A percentile compares a stretch with the other conserved stretches of the same genome.
Conservation (phyloP, 1,140 invertebrate genomes). For the Triops cancriformis region DNA sequence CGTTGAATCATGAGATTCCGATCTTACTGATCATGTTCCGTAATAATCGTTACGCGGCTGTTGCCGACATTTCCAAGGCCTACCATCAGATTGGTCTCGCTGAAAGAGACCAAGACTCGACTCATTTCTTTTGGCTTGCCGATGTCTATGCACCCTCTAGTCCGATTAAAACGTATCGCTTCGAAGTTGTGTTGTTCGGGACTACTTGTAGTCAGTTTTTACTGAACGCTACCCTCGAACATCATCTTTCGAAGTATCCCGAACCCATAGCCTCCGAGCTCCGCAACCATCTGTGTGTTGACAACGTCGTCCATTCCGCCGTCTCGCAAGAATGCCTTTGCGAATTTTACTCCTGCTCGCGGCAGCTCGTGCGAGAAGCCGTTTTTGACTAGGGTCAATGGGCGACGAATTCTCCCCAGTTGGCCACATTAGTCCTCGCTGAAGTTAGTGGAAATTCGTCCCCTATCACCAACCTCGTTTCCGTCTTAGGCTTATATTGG, state of each 20-base stretch:
- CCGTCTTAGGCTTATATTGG: not conserved
- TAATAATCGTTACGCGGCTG: no score
- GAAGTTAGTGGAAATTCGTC: not conserved
- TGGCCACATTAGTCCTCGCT: not conserved
- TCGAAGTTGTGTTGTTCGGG: no score
- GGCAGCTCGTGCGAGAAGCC: not conserved
- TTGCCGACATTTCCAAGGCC: slow-evolving; percentile 23
- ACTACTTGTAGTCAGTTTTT: no score
- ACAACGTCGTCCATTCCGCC: no score
- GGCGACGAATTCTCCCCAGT: no score
- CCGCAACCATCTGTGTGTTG: no score
- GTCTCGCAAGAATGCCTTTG: no score
- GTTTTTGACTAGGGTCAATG: no score
- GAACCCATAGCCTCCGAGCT: no score
- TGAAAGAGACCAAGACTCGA: not conserved
- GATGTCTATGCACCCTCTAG: not conserved
- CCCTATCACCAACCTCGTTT: not conserved
- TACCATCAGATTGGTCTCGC: slow-evolving; percentile 5
- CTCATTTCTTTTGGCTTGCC: slow-evolving; percentile 16
- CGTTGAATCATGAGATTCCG: not conserved
- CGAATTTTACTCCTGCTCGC: not conserved
- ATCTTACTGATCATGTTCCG: not conserved
- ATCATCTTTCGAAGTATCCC: no score
- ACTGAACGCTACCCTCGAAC: no score
- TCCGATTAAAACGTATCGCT: no score